A percentile compares a stretch with the other conserved stretches of the same genome.
Evolutionary conservation across 1,140 invertebrate genomes (phyloP).

Genomic region (Physella acuta): DNA sequence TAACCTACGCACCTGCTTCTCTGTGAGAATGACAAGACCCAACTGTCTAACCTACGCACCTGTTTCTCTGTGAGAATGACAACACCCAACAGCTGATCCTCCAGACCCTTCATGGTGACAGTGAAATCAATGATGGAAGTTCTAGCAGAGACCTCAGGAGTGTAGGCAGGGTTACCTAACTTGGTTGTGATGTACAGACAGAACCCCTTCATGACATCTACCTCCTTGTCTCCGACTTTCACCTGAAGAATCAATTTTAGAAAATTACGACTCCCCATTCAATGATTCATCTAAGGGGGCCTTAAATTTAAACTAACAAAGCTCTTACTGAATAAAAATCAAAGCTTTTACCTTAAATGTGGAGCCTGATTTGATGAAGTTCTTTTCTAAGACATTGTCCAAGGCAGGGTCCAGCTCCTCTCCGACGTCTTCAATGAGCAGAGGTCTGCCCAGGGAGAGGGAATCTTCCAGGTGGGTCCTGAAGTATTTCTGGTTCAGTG

Average conservation of each 20-base stretch:
- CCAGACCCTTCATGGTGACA: slow-evolving; percentile 92
- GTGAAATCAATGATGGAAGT: slow-evolving; percentile 87
- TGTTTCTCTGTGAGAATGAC: slow-evolving; percentile 94
- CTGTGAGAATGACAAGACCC: slow-evolving; percentile 80
- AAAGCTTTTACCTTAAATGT: slow-evolving; percentile 93
- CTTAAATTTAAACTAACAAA: too few relatives aligned
- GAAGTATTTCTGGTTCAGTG: slow-evolving; percentile 95
- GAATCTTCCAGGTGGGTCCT: slow-evolving; percentile 91
- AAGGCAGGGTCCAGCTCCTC: slow-evolving; percentile 94
- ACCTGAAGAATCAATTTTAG: too few relatives aligned
- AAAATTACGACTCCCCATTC: too few relatives aligned
- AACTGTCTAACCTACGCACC: slow-evolving; percentile 35
- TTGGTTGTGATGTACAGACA: slow-evolving; percentile 96
- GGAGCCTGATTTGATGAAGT: slow-evolving; percentile 95
- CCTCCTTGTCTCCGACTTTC: slow-evolving; percentile 92
- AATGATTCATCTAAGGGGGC: too few relatives aligned
- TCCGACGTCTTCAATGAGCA: slow-evolving; percentile 93
- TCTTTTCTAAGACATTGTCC: slow-evolving; percentile 95
- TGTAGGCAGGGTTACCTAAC: slow-evolving; percentile 92
- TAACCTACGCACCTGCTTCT: slow-evolving; percentile 91
- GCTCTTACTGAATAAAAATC: too few relatives aligned
- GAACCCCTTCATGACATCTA: slow-evolving; percentile 93
- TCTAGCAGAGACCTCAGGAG: slow-evolving; percentile 93
- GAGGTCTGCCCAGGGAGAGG: slow-evolving; percentile 87
- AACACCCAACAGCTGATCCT: slow-evolving; percentile 89